phyloP scores from a whole-genome alignment of 2,888 invertebrate genomes.

The Amiota mariae region DNA sequence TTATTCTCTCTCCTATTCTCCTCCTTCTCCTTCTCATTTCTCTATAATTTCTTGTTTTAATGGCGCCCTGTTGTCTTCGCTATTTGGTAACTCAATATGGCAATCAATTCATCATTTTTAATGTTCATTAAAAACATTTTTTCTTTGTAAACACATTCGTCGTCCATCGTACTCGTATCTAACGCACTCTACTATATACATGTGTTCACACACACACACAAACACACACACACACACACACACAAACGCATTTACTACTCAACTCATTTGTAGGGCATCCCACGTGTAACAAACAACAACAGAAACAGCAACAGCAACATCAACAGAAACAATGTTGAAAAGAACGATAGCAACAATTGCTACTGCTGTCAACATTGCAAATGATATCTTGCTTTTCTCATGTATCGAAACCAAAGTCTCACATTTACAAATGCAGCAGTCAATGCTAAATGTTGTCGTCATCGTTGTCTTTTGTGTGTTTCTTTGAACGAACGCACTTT shows the following conservation, averaged over 20 bases:
- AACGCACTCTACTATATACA: background rate
- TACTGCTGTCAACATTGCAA: slow-evolving; percentile 18
- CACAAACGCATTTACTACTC: background rate
- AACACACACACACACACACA: no score
- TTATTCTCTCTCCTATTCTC: no score
- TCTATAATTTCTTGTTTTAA: background rate
- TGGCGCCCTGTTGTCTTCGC: slow-evolving; percentile 16
- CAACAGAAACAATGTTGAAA: background rate
- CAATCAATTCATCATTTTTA: slow-evolving; percentile 12
- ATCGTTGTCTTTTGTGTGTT: no score
- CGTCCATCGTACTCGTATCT: background rate
- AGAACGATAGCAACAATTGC: slow-evolving; percentile 11
- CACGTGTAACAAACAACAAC: background rate
- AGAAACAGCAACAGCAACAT: background rate
- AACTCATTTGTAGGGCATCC: slow-evolving; percentile 8
- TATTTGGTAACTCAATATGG: background rate
- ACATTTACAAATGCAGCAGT: background rate
- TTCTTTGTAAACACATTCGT: background rate
- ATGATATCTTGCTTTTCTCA: slow-evolving; percentile 23
- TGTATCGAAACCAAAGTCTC: background rate
- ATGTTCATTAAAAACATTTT: slow-evolving; percentile 3
- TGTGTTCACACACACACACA: no score
- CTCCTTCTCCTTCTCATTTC: background rate
- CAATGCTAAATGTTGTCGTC: no score
- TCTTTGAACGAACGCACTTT: background rate